These are phyloP conservation scores for Eutolmus rufibarbis DNA, from an alignment of 2,888 invertebrate genomes.

Conservation along the genomic window DNA sequence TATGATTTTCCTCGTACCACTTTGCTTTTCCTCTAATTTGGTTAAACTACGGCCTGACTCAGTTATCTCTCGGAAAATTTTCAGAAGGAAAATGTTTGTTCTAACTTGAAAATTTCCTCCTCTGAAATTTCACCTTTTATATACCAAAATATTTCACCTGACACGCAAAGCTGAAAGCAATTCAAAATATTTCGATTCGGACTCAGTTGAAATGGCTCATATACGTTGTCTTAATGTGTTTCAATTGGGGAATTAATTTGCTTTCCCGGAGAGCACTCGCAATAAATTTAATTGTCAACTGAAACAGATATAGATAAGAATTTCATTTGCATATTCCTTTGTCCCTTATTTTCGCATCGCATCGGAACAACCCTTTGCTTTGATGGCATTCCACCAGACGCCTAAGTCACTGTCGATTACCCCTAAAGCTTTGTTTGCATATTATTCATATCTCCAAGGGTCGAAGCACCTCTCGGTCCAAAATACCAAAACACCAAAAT, in stretches of 20 bases:
- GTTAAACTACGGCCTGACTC: background rate
- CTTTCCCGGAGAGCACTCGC: background rate
- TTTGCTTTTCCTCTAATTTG: background rate
- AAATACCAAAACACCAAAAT: background rate
- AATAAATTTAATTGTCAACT: background rate
- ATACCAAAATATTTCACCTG: background rate
- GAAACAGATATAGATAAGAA: background rate
- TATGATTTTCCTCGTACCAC: background rate
- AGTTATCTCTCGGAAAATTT: background rate
- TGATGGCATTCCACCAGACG: background rate
- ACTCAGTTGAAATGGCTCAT: background rate
- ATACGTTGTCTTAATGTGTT: background rate
- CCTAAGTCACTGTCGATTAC: background rate
- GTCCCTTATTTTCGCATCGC: background rate
- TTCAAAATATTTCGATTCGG: background rate
- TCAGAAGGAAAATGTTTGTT: background rate
- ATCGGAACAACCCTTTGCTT: background rate
- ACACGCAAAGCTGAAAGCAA: background rate
- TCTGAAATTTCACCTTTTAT: background rate
- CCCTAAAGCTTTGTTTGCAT: background rate
- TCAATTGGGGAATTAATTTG: background rate
- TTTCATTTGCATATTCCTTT: background rate
- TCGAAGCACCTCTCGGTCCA: background rate
- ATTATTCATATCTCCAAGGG: background rate
- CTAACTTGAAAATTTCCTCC: background rate